Evolutionary conservation across 2,888 invertebrate species (phyloP), one percentile per base, ranked within the genome.

Genomic region (Chrysomela aeneicollis): DNA sequence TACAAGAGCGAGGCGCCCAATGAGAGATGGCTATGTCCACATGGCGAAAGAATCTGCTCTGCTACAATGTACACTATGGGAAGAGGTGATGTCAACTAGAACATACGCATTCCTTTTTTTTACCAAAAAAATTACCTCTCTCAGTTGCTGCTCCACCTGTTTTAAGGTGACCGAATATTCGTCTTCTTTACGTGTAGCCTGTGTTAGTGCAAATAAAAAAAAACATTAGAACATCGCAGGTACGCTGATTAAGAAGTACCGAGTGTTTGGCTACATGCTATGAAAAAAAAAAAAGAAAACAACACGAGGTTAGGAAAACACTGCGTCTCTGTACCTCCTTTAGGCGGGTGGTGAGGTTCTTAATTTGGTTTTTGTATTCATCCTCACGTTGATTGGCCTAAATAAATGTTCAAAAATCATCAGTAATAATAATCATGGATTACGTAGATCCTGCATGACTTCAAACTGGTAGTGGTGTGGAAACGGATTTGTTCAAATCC

Each of bases 311-410:
- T 68, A 62, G 61, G 22, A 53, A 52, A 63, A 61, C 67, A 65
- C 61, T 59, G 66, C 62, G 17, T 51, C 61, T 69, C 64, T 74
- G 85, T 92, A 98, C 97, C 97, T 97, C 97, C 94, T 98, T 98
- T 89, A 98, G 95, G 87, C 97, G 95, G 87, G 94, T 93, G 86
- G 94, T 95, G 86, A 97, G 90, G 85, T 94, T 95, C 92, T 98
- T 97, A 91, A 98, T 97, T 91, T 97, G 97, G 87, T 96, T 95
- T 91, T 98, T 97, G 93, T 97, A 98, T 86, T 97, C 96, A 89
- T 98, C 97, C 87, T 98, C 98, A 83, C 97, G 94, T 90, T 97
- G 97, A 89, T 97, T 96, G 88, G 98, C 97, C 97, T 98, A 86
- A 73, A 73, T 68, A 63, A 63, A 67, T 49, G 42, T 61, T 55